Evolutionary conservation across 1,140 invertebrate genomes (phyloP).

Genomic region (Drosophila kikkawai): DNA sequence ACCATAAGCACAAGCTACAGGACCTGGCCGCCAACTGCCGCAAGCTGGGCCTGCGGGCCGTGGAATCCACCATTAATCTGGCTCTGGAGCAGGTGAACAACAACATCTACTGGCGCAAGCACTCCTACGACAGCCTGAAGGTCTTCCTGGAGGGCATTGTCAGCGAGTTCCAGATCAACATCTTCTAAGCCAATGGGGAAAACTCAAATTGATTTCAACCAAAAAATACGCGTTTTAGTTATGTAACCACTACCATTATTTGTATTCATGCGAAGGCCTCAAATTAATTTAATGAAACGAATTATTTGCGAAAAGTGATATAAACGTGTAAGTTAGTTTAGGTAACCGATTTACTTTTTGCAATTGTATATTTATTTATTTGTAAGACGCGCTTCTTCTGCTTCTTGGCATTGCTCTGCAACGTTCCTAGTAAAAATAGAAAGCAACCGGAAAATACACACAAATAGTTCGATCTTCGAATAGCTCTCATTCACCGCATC

Average conservation of each 20-base stretch:
- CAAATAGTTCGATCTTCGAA: constrained; percentile 29
- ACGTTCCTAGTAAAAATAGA: constrained; percentile 68
- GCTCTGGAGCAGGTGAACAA: constrained; percentile 83
- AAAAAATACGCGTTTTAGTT: constrained; percentile 61
- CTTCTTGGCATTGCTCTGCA: constrained; percentile 54
- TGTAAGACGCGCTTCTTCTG: constrained; percentile 60
- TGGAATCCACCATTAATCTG: constrained; percentile 74
- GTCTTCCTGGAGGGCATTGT: constrained; percentile 75
- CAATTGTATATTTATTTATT: constrained; percentile 77
- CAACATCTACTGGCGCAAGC: constrained; percentile 82
- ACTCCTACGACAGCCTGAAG: constrained; percentile 79
- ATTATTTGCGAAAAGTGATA: constrained; percentile 84
- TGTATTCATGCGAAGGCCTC: constrained; percentile 67
- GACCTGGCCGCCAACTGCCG: constrained; percentile 65
- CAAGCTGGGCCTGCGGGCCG: constrained; percentile 71
- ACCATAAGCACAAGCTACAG: constrained; percentile 77
- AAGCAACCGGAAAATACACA: constrained; percentile 22
- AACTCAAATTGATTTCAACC: constrained; percentile 65
- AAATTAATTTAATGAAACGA: constrained; percentile 75
- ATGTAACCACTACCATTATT: constrained; percentile 43
- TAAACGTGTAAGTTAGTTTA: constrained; percentile 81
- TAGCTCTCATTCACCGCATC: constrained; percentile 26
- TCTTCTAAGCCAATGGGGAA: constrained; percentile 60
- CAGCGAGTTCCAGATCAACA: constrained; percentile 80
- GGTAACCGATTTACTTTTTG: constrained; percentile 68